phyloP scores from a whole-genome alignment of 2,888 invertebrate species.

The Leucophenga montana region DNA sequence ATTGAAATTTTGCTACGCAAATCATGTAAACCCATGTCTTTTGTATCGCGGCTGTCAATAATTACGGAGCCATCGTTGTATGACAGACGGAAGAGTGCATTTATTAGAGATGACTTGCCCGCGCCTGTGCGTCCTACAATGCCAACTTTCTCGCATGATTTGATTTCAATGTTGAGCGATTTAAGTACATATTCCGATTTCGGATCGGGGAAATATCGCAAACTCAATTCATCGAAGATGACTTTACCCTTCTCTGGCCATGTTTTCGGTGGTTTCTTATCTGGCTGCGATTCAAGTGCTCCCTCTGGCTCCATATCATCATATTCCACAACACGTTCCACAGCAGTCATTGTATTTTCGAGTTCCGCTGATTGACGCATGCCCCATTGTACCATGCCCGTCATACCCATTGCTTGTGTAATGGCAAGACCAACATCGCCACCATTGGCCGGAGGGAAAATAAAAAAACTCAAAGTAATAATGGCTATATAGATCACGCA shows the following conservation, averaged over 20 bases:
- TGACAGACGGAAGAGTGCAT: slow-evolving; percentile 85
- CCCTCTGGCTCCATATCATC: slow-evolving; percentile 73
- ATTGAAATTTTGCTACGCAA: slow-evolving; percentile 86
- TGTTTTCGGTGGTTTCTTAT: slow-evolving; percentile 78
- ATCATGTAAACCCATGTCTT: slow-evolving; percentile 81
- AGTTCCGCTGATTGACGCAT: slow-evolving; percentile 93
- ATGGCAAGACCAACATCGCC: slow-evolving; percentile 86
- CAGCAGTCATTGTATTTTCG: slow-evolving; percentile 91
- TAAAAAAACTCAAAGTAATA: slow-evolving; percentile 89
- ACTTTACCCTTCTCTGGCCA: slow-evolving; percentile 85
- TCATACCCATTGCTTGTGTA: slow-evolving; percentile 85
- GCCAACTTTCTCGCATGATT: slow-evolving; percentile 80
- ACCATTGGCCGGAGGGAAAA: slow-evolving; percentile 79
- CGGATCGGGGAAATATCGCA: slow-evolving; percentile 80
- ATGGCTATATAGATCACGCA: slow-evolving; percentile 89
- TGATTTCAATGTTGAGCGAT: slow-evolving; percentile 78
- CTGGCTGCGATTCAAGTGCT: slow-evolving; percentile 78
- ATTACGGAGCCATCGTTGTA: slow-evolving; percentile 84
- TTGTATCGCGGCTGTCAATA: slow-evolving; percentile 86
- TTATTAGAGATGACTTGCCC: slow-evolving; percentile 81
- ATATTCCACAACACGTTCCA: slow-evolving; percentile 86
- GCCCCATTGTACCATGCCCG: slow-evolving; percentile 84
- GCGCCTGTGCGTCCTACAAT: slow-evolving; percentile 83
- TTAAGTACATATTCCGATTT: slow-evolving; percentile 83
- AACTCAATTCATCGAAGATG: slow-evolving; percentile 79